Evolutionary conservation across 2,888 invertebrate species (phyloP).

Genomic region (Scaptodrosophila latifasciaeformis): DNA sequence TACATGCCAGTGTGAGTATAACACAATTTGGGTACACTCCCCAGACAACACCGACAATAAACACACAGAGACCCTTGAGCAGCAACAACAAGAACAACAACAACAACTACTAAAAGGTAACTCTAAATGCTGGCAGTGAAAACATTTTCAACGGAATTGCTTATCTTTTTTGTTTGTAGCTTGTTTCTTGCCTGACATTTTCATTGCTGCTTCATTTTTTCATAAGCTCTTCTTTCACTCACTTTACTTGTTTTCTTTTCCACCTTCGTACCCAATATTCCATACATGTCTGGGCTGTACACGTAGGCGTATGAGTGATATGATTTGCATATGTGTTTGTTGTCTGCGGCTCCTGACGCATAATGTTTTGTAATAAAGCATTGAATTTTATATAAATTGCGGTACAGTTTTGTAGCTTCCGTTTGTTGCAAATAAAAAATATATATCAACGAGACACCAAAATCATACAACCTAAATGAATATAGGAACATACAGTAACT

Average conservation of each 20-base stretch:
- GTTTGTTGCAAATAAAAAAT: slow-evolving; percentile 13
- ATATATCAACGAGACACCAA: slow-evolving; percentile 11
- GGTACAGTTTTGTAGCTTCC: slow-evolving; percentile 41
- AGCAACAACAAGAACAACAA: slow-evolving; percentile 17
- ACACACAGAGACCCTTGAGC: not conserved
- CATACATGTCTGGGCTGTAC: slow-evolving; percentile 13
- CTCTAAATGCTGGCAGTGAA: slow-evolving; percentile 38
- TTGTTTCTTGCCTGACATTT: slow-evolving; percentile 53
- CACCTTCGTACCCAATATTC: no score
- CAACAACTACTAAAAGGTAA: not conserved
- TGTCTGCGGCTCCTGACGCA: slow-evolving; percentile 10
- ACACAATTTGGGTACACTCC: no score
- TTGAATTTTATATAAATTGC: slow-evolving; percentile 65
- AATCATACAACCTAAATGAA: not conserved
- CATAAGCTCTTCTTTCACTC: slow-evolving; percentile 50
- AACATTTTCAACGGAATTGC: slow-evolving; percentile 54
- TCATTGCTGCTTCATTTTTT: slow-evolving; percentile 65
- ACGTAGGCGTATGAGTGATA: slow-evolving; percentile 55
- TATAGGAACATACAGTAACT: slow-evolving; percentile 2
- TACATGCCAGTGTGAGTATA: no score
- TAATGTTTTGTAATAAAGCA: slow-evolving; percentile 49
- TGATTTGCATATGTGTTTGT: slow-evolving; percentile 55
- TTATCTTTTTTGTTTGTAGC: slow-evolving; percentile 51
- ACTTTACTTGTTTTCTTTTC: no score
- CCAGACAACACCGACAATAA: not conserved